Conservation (phyloP, 1,140 invertebrate genomes). For the Caenorhabditis brenneri region DNA sequence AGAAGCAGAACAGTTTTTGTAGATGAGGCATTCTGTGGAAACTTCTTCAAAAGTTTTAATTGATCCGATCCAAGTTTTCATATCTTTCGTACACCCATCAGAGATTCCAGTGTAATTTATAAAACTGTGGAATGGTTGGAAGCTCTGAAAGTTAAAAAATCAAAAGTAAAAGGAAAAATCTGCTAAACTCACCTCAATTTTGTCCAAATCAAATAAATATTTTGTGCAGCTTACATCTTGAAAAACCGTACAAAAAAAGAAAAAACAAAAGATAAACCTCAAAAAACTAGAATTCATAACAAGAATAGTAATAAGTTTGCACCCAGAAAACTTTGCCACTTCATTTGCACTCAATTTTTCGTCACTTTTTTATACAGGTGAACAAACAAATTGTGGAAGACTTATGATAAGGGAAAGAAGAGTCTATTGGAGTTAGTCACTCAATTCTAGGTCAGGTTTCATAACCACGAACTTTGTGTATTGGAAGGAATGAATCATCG, state of each 20-base stretch:
- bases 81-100: neutral
- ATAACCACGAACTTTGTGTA: neutral
- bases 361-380: slow-evolving; percentile 8
- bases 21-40: neutral
- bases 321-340: neutral
- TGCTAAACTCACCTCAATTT: neutral
- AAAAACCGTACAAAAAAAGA: neutral
- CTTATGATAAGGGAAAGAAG: neutral
- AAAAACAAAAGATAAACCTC: neutral
- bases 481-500: too few relatives aligned
- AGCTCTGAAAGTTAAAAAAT: neutral
- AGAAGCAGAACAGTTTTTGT: neutral
- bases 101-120: neutral
- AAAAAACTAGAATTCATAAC: neutral
- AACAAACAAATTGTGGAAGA: neutral
- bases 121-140: neutral
- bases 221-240: neutral
- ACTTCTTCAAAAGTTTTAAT: neutral
- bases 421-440: neutral
- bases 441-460: too few relatives aligned
- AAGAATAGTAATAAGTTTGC: neutral
- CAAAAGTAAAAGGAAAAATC: neutral
- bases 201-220: neutral
- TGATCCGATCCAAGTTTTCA: neutral
- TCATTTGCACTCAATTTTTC: slow-evolving; percentile 1